A percentile compares a stretch with the other conserved stretches of the same genome.
Conservation (phyloP, 92 coral and sea anemone species). For the Zoanthus gigantus region DNA sequence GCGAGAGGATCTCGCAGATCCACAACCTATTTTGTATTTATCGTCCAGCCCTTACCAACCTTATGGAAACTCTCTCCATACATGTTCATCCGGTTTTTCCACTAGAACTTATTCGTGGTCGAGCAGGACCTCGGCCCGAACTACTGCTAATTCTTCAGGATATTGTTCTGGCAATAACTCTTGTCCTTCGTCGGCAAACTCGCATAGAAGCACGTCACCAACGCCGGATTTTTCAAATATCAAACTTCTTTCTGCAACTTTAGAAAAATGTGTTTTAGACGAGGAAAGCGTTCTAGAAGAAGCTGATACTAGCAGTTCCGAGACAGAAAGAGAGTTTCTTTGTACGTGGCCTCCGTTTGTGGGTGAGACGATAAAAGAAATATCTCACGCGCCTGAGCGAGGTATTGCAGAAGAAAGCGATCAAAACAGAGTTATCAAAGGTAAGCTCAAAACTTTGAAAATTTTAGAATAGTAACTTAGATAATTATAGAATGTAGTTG, state of each 20-base stretch:
- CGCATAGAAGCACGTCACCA: conserved; percentile 95
- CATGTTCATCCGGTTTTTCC: conserved; percentile 57
- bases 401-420: neutral
- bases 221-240: conserved; percentile 94
- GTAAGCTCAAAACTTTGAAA: neutral
- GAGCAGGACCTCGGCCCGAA: conserved; percentile 73
- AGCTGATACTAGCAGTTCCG: conserved; percentile 29
- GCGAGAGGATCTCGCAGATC: conserved; percentile 6
- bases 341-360: conserved; percentile 22
- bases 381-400: neutral
- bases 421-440: conserved; percentile 1
- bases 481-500: too few species aligned
- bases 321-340: conserved; percentile 28
- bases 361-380: neutral
- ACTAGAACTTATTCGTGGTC: conserved; percentile 80
- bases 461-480: neutral
- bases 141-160: conserved; percentile 87
- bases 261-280: conserved; percentile 74
- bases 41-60: conserved; percentile 46
- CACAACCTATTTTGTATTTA: conserved; percentile 28
- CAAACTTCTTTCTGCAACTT: conserved; percentile 74
- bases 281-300: conserved; percentile 72
- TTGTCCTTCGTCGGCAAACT: conserved; percentile 96
- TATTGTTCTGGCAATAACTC: conserved; percentile 93
- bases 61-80: conserved; percentile 14